A percentile compares a stretch with the other conserved stretches of the same genome.
Conservation (phyloP, 2,888 invertebrate species). For the Xanthorhoe designata region DNA sequence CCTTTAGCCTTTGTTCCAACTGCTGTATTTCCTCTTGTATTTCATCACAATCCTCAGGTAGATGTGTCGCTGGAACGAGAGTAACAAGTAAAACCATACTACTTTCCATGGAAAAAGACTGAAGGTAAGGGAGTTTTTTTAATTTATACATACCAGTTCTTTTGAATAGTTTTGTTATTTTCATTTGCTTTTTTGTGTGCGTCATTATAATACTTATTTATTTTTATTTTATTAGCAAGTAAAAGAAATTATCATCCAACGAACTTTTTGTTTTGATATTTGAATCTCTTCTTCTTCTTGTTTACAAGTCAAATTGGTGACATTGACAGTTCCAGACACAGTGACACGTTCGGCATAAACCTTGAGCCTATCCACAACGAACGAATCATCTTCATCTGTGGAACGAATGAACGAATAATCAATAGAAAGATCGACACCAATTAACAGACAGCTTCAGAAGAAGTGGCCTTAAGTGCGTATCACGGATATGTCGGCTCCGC, state of each 20-base stretch:
- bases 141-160: conserved; percentile 54
- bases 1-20: conserved; percentile 59
- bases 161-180: conserved; percentile 68
- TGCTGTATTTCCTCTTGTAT: conserved; percentile 62
- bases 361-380: too few relatives aligned
- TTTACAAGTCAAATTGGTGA: not conserved
- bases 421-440: too few relatives aligned
- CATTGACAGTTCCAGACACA: not conserved
- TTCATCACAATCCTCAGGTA: conserved; percentile 62
- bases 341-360: too few relatives aligned
- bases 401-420: too few relatives aligned
- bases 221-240: not conserved
- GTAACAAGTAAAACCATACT: not conserved
- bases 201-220: conserved; percentile 53
- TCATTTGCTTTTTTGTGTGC: conserved; percentile 62
- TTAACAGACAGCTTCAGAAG: too few relatives aligned
- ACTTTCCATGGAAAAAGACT: too few relatives aligned
- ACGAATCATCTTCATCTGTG: too few relatives aligned
- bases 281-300: not conserved
- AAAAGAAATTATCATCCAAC: too few relatives aligned
- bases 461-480: too few relatives aligned
- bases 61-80: conserved; percentile 44
- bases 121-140: too few relatives aligned
- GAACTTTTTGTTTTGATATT: conserved; percentile 8
- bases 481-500: too few relatives aligned